Evolutionary conservation across 2,797 vertebrate species (phyloP).

Genomic region (Phataginus tricuspis): DNA sequence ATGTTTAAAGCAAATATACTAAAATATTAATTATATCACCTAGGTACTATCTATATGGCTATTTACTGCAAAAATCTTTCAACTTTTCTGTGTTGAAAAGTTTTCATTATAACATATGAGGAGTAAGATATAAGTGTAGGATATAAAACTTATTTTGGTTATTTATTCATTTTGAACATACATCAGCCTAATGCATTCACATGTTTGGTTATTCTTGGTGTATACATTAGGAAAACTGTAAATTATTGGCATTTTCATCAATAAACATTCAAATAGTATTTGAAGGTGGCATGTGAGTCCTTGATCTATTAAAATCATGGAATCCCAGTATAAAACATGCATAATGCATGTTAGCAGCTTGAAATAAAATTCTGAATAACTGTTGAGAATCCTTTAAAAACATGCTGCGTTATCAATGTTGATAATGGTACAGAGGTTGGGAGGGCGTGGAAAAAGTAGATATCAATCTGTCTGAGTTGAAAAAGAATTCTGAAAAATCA

Average conservation of each 20-base stretch:
- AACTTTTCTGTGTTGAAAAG: background rate
- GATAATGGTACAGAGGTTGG: background rate
- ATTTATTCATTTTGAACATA: background rate
- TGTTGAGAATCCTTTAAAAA: background rate
- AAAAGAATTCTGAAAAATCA: background rate
- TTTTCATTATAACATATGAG: background rate
- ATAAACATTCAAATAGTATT: background rate
- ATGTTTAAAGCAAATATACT: background rate
- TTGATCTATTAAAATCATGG: background rate
- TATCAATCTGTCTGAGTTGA: background rate
- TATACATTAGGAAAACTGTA: background rate
- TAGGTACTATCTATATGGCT: background rate
- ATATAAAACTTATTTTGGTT: background rate
- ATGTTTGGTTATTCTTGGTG: background rate
- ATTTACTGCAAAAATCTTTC: background rate
- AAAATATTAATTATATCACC: background rate
- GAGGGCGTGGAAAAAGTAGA: background rate
- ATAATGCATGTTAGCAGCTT: background rate
- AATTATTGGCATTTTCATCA: background rate
- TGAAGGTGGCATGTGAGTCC: background rate
- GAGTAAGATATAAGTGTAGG: background rate
- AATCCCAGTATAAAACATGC: background rate
- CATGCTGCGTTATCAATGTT: background rate
- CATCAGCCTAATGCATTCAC: background rate
- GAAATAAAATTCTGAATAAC: background rate